A percentile compares a stretch with the other conserved stretches of the same genome.
These are phyloP conservation scores for Synanceia verrucosa DNA, from an alignment of 2,797 vertebrate species.

Conservation along the genomic window DNA sequence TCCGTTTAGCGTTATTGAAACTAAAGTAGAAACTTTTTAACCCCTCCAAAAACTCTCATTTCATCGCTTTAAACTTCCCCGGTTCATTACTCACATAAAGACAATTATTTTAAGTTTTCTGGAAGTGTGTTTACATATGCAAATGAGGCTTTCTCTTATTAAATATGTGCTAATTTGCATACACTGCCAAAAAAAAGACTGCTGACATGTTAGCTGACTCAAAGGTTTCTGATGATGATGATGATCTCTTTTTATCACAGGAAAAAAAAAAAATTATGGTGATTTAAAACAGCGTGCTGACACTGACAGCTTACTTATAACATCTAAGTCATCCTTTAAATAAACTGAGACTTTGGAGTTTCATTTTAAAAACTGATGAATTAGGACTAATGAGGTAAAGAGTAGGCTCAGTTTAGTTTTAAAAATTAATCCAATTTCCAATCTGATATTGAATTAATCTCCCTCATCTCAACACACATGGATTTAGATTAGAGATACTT, in stretches of 20 bases:
- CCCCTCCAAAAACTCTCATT: background rate
- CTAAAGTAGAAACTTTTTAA: background rate
- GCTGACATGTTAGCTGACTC: too few species aligned
- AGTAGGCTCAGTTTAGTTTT: constrained; percentile 16
- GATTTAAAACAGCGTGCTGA: constrained; percentile 22
- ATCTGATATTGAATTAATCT: constrained; percentile 53
- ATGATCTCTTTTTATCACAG: too few species aligned
- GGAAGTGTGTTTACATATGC: too few species aligned
- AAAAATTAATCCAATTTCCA: constrained; percentile 30
- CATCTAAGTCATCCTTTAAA: constrained; percentile 19
- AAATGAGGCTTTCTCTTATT: too few species aligned
- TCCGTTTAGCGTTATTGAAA: background rate
- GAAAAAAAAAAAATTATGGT: too few species aligned
- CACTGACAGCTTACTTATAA: constrained; percentile 19
- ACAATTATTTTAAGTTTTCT: too few species aligned
- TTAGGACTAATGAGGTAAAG: constrained; percentile 39
- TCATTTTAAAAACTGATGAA: constrained; percentile 35
- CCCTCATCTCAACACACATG: constrained; percentile 38
- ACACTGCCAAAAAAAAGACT: too few species aligned
- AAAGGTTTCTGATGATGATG: too few species aligned
- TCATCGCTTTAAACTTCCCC: background rate
- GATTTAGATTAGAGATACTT: constrained; percentile 52
- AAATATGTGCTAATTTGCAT: too few species aligned
- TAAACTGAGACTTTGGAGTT: constrained; percentile 23
- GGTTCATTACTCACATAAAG: too few species aligned